Evolutionary conservation across 1,140 invertebrate genomes (phyloP), one percentile per base, ranked within the genome.

Genomic region (Zelostemma sp.): DNA sequence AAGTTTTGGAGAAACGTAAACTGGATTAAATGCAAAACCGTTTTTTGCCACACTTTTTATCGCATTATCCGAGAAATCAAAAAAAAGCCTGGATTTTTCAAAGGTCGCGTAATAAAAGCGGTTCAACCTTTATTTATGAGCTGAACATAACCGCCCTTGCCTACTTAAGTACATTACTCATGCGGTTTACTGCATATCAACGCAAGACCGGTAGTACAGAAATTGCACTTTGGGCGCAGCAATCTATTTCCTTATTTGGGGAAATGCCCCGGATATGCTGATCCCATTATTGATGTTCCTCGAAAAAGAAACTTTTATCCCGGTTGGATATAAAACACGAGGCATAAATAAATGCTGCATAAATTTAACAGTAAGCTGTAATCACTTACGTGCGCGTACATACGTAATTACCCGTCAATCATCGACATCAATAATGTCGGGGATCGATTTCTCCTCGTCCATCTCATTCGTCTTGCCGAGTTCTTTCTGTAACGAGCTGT

Each of bases 161-260:
- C 66, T 74, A 73, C 73, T 73, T 73, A 70, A 66, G 66, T 51
- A 41, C 65, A 60, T 58, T 66, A 70, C 53, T 71, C 48, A 56
- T 67, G 62, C 64, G 59, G 45, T 53, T 41, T 41, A 15, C 12
- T 41, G 40, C 14, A 54, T 73, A 73, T 62, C 67, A 38, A 46
- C 18, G 28, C n/a, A 15, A 41, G n/a, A 15, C n/a, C 40, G 5
- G 15, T 15, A 2, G 1, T 41, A 14, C 14, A 41, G 40, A 41
- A 41, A 41, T 12, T 41, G 40, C 14, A 41, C 40, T 12, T 41
- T 14, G 14, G 4, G 2, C 11, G 35, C 12, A 38, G 35, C 35
- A 38, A 14, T 38, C 35, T 14, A 38, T 41, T 15, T 41, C 3
- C 21, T 25, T 25, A 25, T 25, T 25, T 25, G 21, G 21, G 21